phyloP scores from a whole-genome alignment of 2,797 vertebrate species.

The Poliocrania exsul region DNA sequence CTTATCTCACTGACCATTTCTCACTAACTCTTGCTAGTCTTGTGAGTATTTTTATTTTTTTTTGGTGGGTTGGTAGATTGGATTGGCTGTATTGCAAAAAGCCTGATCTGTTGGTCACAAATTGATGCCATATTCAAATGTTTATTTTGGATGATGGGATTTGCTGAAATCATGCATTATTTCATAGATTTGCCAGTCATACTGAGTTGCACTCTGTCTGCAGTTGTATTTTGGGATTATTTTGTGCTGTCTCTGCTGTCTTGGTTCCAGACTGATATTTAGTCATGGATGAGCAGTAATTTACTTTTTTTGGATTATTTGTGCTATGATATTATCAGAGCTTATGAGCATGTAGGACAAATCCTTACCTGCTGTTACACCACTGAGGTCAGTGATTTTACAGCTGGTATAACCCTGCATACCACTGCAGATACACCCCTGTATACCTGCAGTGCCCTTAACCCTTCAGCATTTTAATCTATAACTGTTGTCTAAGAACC shows the following conservation, averaged over 20 bases:
- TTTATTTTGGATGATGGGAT: constrained; percentile 46
- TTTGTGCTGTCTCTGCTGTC: constrained; percentile 53
- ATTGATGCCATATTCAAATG: constrained; percentile 44
- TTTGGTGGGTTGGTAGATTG: not conserved
- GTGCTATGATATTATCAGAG: not conserved
- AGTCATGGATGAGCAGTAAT: constrained; percentile 28
- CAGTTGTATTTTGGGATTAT: constrained; percentile 58
- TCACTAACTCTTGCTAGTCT: not conserved
- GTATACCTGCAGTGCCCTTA: not conserved
- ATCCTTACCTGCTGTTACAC: not conserved
- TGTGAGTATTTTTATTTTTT: not conserved
- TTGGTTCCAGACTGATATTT: constrained; percentile 47
- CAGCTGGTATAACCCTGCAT: not conserved
- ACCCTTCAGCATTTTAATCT: not conserved
- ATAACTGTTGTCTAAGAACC: not conserved
- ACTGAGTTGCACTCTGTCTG: constrained; percentile 22
- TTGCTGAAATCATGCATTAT: constrained; percentile 45
- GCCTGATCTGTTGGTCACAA: constrained; percentile 41
- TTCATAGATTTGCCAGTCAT: constrained; percentile 51
- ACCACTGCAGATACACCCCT: not conserved
- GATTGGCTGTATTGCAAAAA: constrained; percentile 22
- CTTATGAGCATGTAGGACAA: not conserved
- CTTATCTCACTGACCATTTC: constrained; percentile 41
- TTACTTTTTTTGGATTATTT: constrained; percentile 26
- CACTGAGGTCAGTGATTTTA: not conserved